These are phyloP conservation scores for Grammomys surdaster DNA, from an alignment of 2,113 vertebrate species.

Conservation along the genomic window DNA sequence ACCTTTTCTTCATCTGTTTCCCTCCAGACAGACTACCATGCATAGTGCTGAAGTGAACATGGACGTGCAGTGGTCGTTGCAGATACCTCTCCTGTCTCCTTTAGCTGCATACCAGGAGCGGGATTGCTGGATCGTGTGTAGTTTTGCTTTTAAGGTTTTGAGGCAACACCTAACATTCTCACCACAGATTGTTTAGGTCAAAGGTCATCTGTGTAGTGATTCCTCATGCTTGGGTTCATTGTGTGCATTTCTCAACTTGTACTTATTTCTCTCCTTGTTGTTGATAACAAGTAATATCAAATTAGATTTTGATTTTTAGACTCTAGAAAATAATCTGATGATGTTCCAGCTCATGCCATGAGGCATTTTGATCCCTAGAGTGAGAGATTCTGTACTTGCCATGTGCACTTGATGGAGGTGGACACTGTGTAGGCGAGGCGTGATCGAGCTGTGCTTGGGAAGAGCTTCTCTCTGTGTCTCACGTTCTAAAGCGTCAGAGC, in stretches of 20 bases:
- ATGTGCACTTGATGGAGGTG: too few relatives aligned
- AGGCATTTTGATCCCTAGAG: not conserved
- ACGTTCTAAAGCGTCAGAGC: rapidly evolving
- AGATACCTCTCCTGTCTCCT: not conserved
- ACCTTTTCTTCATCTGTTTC: too few relatives aligned
- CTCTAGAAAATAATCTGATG: not conserved
- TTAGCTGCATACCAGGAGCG: not conserved
- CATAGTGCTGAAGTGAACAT: not conserved
- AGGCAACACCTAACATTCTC: rapidly evolving
- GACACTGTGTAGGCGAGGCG: not conserved
- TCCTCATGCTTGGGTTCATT: not conserved
- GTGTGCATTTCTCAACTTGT: not conserved
- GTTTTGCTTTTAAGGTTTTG: not conserved
- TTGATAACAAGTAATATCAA: not conserved
- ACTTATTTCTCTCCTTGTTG: not conserved
- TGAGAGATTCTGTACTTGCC: not conserved
- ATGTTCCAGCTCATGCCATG: not conserved
- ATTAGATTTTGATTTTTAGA: not conserved
- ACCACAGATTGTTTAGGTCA: too few relatives aligned
- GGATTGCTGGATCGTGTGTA: not conserved
- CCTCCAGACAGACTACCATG: not conserved
- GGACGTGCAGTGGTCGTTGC: too few relatives aligned
- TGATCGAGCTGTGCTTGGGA: not conserved
- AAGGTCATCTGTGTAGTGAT: too few relatives aligned
- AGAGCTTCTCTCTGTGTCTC: not conserved